phyloP scores from a whole-genome alignment of 2,113 vertebrate genomes.

The Chaetodon auriga region DNA sequence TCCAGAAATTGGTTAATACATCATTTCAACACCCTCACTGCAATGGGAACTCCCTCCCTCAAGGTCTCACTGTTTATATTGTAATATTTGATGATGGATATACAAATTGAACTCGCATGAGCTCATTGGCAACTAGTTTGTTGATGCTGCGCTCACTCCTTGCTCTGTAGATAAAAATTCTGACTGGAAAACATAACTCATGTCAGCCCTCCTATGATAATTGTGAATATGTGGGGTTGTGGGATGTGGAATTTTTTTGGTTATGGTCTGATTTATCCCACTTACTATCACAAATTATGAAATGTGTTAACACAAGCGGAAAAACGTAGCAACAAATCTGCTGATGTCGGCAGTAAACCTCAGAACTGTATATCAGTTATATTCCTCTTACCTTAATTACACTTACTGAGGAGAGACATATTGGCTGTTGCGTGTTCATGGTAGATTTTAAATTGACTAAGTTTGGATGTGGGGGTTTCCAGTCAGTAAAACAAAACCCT shows the following conservation, averaged over 20 bases:
- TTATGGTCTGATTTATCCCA: slow-evolving; percentile 7
- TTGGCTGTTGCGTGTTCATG: slow-evolving; percentile 2
- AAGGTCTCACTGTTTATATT: slow-evolving; percentile 29
- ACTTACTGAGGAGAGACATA: background rate
- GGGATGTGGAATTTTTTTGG: slow-evolving; percentile 30
- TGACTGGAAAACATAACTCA: slow-evolving; percentile 55
- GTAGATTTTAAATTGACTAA: background rate
- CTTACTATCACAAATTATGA: slow-evolving; percentile 12
- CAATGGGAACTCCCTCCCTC: background rate
- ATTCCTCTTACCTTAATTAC: slow-evolving; percentile 11
- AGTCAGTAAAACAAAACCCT: background rate
- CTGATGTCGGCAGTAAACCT: slow-evolving; percentile 21
- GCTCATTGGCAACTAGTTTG: slow-evolving; percentile 37
- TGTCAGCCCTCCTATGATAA: slow-evolving; percentile 30
- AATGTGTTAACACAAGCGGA: slow-evolving; percentile 23
- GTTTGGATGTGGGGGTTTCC: background rate
- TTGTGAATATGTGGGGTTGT: slow-evolving; percentile 33
- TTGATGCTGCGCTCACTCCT: slow-evolving; percentile 29
- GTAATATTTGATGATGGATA: slow-evolving; percentile 41
- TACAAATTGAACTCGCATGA: slow-evolving; percentile 33
- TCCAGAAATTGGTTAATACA: slow-evolving; percentile 3
- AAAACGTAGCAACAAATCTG: slow-evolving; percentile 23
- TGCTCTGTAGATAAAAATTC: slow-evolving; percentile 37
- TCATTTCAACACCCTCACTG: background rate
- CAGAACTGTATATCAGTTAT: background rate